phyloP scores from a whole-genome alignment of 2,113 vertebrate species.

The Myrmecophaga tridactyla region DNA sequence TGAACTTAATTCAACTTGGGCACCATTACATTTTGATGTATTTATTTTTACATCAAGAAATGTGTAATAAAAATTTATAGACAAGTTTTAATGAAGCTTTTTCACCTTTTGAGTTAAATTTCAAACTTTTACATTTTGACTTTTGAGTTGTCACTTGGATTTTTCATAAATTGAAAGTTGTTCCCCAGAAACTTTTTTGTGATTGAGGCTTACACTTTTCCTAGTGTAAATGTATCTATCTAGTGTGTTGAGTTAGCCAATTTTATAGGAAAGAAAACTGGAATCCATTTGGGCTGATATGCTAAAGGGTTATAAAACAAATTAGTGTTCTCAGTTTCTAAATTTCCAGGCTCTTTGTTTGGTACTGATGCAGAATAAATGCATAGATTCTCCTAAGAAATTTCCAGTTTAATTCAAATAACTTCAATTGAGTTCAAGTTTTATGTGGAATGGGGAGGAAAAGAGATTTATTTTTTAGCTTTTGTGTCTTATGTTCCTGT shows the following conservation, averaged over 20 bases:
- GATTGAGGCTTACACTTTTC: not conserved
- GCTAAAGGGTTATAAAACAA: not conserved
- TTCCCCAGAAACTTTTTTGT: not conserved
- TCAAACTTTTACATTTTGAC: not conserved
- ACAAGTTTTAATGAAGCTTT: not conserved
- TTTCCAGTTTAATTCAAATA: not conserved
- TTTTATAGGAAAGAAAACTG: slow-evolving; percentile 34
- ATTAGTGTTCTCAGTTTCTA: not conserved
- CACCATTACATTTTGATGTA: not conserved
- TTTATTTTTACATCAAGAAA: not conserved
- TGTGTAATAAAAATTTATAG: not conserved
- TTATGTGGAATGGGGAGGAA: not conserved
- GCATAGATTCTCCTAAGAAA: not conserved
- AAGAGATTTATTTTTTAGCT: not conserved
- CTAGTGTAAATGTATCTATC: not conserved
- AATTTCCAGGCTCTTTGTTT: not conserved
- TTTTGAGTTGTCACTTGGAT: not conserved
- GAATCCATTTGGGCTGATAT: not conserved
- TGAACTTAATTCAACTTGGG: not conserved
- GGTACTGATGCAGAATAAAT: not conserved
- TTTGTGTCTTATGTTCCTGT: not conserved
- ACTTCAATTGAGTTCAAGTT: slow-evolving; percentile 10
- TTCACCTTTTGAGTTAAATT: slow-evolving; percentile 36
- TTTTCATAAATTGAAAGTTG: slow-evolving; percentile 38
- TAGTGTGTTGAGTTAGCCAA: not conserved